Percentiles rank a stretch among this genome's conserved stretches.
These are phyloP conservation scores for Frankliniella fusca DNA, from an alignment of 2,888 invertebrate species.

Conservation along the genomic window DNA sequence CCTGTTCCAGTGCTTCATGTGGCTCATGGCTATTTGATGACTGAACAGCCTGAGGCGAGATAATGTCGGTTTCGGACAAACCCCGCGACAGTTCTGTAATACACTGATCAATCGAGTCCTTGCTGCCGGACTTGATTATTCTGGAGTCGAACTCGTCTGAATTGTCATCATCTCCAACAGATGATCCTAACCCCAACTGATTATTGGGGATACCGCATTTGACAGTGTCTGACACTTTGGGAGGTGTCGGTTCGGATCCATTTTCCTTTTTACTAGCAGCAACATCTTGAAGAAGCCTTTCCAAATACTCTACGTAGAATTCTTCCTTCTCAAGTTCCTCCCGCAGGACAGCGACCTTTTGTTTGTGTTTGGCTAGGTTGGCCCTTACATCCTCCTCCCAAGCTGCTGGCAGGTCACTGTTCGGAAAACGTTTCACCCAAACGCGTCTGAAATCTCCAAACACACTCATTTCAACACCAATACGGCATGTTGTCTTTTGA, in stretches of 20 bases:
- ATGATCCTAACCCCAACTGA: conserved; percentile 29
- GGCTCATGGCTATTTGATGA: background rate
- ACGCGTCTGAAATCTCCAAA: conserved; percentile 87
- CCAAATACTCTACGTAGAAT: conserved; percentile 84
- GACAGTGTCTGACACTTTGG: conserved; percentile 40
- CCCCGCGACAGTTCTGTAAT: conserved; percentile 61
- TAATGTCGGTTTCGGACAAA: conserved; percentile 37
- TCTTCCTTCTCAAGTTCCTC: conserved; percentile 87
- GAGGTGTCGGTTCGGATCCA: conserved; percentile 36
- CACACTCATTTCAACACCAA: conserved; percentile 62
- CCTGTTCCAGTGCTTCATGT: background rate
- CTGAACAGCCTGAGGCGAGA: background rate
- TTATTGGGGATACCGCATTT: too few relatives aligned
- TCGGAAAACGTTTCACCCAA: conserved; percentile 87
- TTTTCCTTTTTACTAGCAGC: conserved; percentile 43
- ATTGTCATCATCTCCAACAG: conserved; percentile 38
- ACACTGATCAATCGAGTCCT: conserved; percentile 58
- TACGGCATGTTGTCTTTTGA: background rate
- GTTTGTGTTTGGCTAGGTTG: conserved; percentile 77
- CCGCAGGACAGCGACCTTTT: conserved; percentile 62
- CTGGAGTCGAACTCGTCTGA: conserved; percentile 34
- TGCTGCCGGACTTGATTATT: conserved; percentile 36
- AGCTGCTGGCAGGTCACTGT: conserved; percentile 82
- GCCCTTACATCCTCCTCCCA: conserved; percentile 91
- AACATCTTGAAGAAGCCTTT: conserved; percentile 77